Evolutionary conservation across 2,797 vertebrate genomes (phyloP), one percentile per base, ranked within the genome.

Genomic region (Pteropus rufus): DNA sequence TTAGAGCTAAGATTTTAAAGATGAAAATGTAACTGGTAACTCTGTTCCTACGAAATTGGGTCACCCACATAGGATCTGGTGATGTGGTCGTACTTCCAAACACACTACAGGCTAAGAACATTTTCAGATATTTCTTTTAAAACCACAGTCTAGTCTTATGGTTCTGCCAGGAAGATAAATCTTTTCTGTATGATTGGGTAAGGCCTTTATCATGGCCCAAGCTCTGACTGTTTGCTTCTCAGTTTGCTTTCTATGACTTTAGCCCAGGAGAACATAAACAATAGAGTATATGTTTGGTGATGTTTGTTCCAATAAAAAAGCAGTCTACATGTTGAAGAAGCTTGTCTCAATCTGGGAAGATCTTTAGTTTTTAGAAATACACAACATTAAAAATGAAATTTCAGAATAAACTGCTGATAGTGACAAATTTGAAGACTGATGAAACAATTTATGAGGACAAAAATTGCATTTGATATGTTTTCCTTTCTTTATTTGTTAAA

Each of bases 401-500:
- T 36, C 67, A 97, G 76, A 92, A 94, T 90, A 81, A 96, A 93
- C 16, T 89, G 36, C 69, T 86, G 23, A 65, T 29, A 67, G 44
- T 36, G 41, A 93, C 24, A 91, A 36, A 67, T 67, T 86, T 85
- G 24, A 85, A 94, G 39, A 91, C 36, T 15, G 58, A 52, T 52
- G 69, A 75, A 34, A 73, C 7, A 24, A 2, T 58, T 96, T 65
- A 52, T 72, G 56, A 91, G 19, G 8, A 4, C 16, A 83, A 96
- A 95, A 88, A 29, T 41, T 90, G 11, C n/a, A 82, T 86, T 77
- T 80, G 34, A 80, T 67, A 31, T 23, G 70, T 34, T 31, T 96
- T 89, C 41, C 31, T 46, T 88, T 64, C 31, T 46, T 88, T 64
- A 11, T 21, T 41, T 86, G 18, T 46, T 90, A 44, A 91, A 90